Evolutionary conservation across 2,797 vertebrate species (phyloP), one percentile per base, ranked within the genome.

Genomic region (Lophotriccus pileatus): DNA sequence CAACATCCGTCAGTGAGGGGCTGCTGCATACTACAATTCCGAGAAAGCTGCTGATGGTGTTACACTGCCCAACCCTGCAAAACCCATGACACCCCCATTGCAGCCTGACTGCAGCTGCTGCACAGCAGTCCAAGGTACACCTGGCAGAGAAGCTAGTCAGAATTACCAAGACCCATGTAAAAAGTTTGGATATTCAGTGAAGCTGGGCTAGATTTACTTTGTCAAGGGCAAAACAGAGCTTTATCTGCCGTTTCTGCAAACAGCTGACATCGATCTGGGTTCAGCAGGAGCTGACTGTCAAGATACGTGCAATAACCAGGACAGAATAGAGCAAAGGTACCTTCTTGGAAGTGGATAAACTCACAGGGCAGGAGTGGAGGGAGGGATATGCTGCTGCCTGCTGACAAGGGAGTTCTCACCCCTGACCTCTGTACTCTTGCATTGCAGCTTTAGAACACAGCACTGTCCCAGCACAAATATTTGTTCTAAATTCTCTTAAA

Each of bases 371-470:
- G 68, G 63, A 75, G 21, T 21, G 59, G 22, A 87, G 93, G 87
- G 70, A 87, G 59, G 22, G 84, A 63, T 32, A 37, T 1, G 16
- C 66, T 77, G 66, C 39, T 81, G 76, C 68, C 90, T 83, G 89
- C 91, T 94, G 91, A 72, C 85, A 82, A 69, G 59, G 53, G 67
- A 73, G 59, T 66, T 93, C 83, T 94, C 93, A 90, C 12, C 59
- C 78, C 39, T 44, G 80, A 95, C 80, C 95, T 93, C 95, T 88
- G 94, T 73, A 88, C 96, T 86, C 67, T 81, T 56, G 76, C 66
- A 41, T 63, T 37, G 28, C 66, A 82, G 55, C 46, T 81, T 66
- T n/a, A 55, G 80, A 53, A 93, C 73, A 50, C 27, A 36, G 43
- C 50, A 8, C 39, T 18, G 50, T 66, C 83, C 74, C 95, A 94